Conservation (phyloP, 2,113 vertebrate genomes). For the Nibea albiflora region DNA sequence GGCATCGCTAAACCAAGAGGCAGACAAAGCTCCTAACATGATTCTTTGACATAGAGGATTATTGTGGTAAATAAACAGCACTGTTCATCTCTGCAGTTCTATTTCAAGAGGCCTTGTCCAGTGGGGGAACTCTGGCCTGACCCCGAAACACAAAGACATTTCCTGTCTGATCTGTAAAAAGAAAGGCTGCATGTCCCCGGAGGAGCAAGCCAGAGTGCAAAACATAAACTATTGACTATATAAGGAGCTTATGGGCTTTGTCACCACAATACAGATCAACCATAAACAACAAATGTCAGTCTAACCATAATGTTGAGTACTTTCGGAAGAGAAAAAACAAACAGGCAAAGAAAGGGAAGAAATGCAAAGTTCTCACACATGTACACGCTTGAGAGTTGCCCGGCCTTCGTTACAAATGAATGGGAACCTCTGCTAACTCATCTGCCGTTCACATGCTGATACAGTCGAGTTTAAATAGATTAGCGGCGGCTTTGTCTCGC, state of each 20-base stretch:
- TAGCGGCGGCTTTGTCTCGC: conserved; percentile 28
- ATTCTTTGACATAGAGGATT: conserved; percentile 6
- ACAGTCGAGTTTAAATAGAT: conserved; percentile 35
- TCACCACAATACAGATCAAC: conserved; percentile 31
- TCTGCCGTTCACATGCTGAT: conserved; percentile 20
- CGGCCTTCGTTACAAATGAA: conserved; percentile 20
- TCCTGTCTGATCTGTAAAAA: conserved; percentile 69
- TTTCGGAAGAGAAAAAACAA: not conserved
- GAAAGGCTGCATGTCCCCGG: conserved; percentile 41
- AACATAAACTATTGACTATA: conserved; percentile 69
- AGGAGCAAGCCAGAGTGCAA: conserved; percentile 38
- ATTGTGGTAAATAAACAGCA: conserved; percentile 48
- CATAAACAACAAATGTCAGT: conserved; percentile 16
- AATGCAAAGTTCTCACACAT: conserved; percentile 9
- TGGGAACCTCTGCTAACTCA: conserved; percentile 34
- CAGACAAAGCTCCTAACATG: not conserved
- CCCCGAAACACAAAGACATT: conserved; percentile 67
- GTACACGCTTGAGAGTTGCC: not conserved
- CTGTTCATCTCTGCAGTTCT: conserved; percentile 49
- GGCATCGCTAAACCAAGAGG: conserved; percentile 11
- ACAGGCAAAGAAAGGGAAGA: not conserved
- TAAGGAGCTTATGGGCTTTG: conserved; percentile 57
- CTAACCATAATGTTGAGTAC: not conserved
- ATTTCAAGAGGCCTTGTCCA: conserved; percentile 51
- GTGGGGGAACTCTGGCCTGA: conserved; percentile 39